phyloP scores from a whole-genome alignment of 2,797 vertebrate species.

The Coracias cyanogaster region DNA sequence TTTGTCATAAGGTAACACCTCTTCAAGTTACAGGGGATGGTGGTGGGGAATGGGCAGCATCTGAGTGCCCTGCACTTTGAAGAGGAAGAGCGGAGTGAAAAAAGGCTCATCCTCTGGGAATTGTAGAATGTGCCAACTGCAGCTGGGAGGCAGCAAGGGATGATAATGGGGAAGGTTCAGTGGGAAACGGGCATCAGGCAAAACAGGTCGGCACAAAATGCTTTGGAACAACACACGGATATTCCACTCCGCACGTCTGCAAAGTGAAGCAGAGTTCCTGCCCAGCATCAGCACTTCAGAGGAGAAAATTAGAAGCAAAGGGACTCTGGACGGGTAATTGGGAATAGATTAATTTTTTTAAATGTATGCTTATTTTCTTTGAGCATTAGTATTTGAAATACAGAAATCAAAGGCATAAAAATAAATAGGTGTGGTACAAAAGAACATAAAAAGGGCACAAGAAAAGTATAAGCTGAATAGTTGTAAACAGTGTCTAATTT shows the following conservation, averaged over 20 bases:
- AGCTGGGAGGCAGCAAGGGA: background rate
- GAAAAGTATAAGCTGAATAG: background rate
- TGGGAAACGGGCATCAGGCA: background rate
- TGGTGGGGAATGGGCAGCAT: background rate
- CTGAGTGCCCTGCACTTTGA: background rate
- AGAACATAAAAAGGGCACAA: background rate
- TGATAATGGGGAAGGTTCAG: background rate
- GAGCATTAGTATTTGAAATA: background rate
- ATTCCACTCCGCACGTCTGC: background rate
- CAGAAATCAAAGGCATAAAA: background rate
- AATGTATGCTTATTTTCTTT: background rate
- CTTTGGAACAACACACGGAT: background rate
- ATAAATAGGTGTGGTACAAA: background rate
- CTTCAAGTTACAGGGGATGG: background rate
- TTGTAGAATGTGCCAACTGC: background rate
- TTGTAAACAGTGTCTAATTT: background rate
- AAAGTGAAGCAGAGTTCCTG: background rate
- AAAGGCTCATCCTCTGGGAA: background rate
- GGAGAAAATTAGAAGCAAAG: background rate
- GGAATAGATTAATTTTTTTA: background rate
- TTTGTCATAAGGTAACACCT: background rate
- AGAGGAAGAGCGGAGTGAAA: background rate
- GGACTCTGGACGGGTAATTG: background rate
- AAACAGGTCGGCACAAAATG: background rate
- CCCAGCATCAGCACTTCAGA: background rate